Percentiles rank a stretch among this genome's conserved stretches.
These are phyloP conservation scores for Amblyjoppa proteus DNA, from an alignment of 2,888 invertebrate species.

Conservation along the genomic window DNA sequence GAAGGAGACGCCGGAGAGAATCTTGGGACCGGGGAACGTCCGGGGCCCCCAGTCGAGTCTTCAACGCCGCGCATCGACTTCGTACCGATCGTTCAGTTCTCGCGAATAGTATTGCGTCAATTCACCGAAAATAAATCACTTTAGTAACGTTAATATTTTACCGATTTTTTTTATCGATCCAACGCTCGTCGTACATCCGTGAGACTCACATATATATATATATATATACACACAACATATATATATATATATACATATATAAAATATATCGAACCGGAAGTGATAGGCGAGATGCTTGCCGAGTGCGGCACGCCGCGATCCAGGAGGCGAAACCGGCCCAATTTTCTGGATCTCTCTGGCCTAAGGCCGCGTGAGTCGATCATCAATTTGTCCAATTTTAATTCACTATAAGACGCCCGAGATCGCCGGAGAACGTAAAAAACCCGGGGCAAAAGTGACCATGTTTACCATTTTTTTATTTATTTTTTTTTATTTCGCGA, in stretches of 20 bases:
- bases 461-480: too few relatives aligned
- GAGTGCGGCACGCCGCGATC: constrained; percentile 77
- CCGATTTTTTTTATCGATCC: background rate
- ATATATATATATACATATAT: background rate
- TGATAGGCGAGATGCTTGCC: constrained; percentile 52
- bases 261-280: background rate
- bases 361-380: constrained; percentile 75
- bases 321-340: constrained; percentile 79
- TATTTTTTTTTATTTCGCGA: too few relatives aligned
- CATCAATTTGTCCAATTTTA: background rate
- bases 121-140: background rate
- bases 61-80: constrained; percentile 55
- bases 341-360: constrained; percentile 81
- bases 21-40: constrained; percentile 28
- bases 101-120: background rate
- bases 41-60: constrained; percentile 51
- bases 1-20: constrained; percentile 31
- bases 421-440: background rate
- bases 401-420: background rate
- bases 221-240: too few relatives aligned
- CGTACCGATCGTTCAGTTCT: constrained; percentile 6
- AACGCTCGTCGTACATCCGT: too few relatives aligned
- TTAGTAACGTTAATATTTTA: background rate
- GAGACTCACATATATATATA: too few relatives aligned
- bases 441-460: background rate